Evolutionary conservation across 1,140 invertebrate genomes (phyloP).

Genomic region (Drosophila rhopaloa): DNA sequence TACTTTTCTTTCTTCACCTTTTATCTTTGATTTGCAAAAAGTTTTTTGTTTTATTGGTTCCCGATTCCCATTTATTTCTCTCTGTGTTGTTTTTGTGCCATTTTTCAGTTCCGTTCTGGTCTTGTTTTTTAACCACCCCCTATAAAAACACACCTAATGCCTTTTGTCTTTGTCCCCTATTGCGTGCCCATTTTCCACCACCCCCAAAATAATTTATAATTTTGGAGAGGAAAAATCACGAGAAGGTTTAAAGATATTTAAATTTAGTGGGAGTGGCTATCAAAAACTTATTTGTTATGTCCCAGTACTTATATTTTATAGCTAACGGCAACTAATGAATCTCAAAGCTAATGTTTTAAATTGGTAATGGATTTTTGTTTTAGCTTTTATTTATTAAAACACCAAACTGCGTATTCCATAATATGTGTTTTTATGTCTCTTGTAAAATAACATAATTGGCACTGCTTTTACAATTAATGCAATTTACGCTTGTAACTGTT

Average conservation of each 20-base stretch:
- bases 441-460: constrained; percentile 26
- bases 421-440: not conserved
- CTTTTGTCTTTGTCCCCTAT: constrained; percentile 26
- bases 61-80: constrained; percentile 14
- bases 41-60: constrained; percentile 32
- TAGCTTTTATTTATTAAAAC: not conserved
- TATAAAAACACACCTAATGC: constrained; percentile 11
- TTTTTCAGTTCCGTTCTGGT: constrained; percentile 19
- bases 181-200: constrained; percentile 8
- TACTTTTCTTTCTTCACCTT: constrained; percentile 35
- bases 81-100: constrained; percentile 18
- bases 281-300: not conserved
- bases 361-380: constrained; percentile 1
- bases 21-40: constrained; percentile 56
- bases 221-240: not conserved
- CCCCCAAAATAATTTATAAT: not conserved
- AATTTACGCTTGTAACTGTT: not conserved
- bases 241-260: not conserved
- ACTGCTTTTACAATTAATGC: not conserved
- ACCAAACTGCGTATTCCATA: not conserved
- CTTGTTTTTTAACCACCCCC: constrained; percentile 9
- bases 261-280: constrained; percentile 6
- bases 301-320: not conserved
- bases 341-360: not conserved
- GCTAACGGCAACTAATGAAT: not conserved